phyloP scores from a whole-genome alignment of 2,113 vertebrate genomes.

The Lycocorax pyrrhopterus region DNA sequence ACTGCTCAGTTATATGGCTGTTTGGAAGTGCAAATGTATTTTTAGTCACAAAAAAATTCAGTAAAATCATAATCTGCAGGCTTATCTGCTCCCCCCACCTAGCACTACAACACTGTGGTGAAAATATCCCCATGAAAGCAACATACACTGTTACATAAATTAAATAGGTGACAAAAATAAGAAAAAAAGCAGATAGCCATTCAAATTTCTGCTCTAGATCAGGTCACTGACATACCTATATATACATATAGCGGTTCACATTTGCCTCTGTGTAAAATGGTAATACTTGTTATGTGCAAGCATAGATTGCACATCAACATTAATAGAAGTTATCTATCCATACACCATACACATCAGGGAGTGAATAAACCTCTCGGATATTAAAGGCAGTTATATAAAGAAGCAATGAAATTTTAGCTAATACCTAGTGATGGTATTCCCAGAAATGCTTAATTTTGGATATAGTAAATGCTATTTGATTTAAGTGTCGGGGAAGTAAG shows the following conservation, averaged over 20 bases:
- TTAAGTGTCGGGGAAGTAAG: constrained; percentile 13
- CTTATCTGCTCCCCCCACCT: not conserved
- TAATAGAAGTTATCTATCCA: not conserved
- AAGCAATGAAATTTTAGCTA: constrained; percentile 35
- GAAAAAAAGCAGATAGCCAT: not conserved
- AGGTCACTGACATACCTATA: not conserved
- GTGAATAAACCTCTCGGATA: not conserved
- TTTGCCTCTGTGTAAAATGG: not conserved
- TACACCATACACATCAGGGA: not conserved
- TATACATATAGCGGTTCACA: not conserved
- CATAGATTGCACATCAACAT: not conserved
- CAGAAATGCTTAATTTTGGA: constrained; percentile 26
- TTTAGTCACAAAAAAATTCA: not conserved
- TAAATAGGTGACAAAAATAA: not conserved
- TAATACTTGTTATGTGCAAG: constrained; percentile 29
- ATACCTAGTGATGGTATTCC: not conserved
- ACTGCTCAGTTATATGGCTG: not conserved
- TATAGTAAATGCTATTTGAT: not conserved
- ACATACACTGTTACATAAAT: not conserved
- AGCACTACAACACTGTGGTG: not conserved
- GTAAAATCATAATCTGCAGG: not conserved
- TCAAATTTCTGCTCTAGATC: not conserved
- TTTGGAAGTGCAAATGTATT: not conserved
- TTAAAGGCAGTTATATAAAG: constrained; percentile 19
- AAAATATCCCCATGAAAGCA: not conserved